These are phyloP conservation scores for Dione juno DNA, from an alignment of 2,888 invertebrate species.

Conservation along the genomic window DNA sequence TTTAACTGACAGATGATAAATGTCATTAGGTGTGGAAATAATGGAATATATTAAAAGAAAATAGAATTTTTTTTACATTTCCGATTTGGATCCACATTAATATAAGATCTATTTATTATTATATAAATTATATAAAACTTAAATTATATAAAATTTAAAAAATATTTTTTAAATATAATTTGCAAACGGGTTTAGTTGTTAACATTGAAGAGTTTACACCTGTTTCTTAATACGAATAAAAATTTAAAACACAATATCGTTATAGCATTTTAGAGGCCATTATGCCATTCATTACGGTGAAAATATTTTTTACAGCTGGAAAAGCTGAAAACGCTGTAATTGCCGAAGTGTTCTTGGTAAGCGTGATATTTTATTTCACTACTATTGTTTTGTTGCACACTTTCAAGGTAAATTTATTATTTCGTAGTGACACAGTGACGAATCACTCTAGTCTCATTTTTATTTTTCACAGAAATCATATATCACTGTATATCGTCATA, in stretches of 20 bases:
- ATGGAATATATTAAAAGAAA: no score
- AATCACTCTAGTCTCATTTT: not conserved
- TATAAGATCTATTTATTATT: no score
- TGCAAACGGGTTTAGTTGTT: not conserved
- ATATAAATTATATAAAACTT: no score
- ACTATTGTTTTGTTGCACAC: not conserved
- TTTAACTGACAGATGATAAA: no score
- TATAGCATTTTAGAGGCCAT: slow-evolving; percentile 22
- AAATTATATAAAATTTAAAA: no score
- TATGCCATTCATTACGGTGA: slow-evolving; percentile 16
- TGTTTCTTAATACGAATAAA: slow-evolving; percentile 8
- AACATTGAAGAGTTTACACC: not conserved
- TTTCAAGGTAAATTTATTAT: not conserved
- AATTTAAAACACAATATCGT: slow-evolving; percentile 19
- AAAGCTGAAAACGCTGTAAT: slow-evolving; percentile 25
- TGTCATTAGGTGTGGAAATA: no score
- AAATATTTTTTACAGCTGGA: slow-evolving; percentile 18
- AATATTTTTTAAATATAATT: not conserved
- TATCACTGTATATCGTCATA: no score
- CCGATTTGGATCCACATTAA: no score
- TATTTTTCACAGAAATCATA: no score
- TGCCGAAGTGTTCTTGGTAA: slow-evolving; percentile 12
- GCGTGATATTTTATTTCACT: slow-evolving; percentile 3
- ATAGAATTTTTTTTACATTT: no score
- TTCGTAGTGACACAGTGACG: not conserved